These are phyloP conservation scores for Neodiprion pinetum DNA, from an alignment of 1,140 invertebrate genomes.

Conservation along the genomic window DNA sequence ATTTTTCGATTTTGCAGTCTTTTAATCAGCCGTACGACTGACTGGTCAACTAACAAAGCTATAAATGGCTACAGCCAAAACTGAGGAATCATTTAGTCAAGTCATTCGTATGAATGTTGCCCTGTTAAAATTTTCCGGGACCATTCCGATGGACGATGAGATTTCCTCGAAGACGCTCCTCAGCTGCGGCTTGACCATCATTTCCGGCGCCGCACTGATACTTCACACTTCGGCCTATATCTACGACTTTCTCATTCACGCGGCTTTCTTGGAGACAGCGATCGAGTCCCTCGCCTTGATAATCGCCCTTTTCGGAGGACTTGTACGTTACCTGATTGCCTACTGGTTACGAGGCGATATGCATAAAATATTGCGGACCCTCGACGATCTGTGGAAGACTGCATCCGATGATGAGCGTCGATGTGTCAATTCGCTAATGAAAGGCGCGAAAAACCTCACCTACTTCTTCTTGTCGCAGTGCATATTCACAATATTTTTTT, in stretches of 20 bases:
- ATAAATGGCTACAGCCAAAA: background rate
- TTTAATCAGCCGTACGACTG: too few species aligned
- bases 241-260: conserved; percentile 23
- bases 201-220: conserved; percentile 28
- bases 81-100: background rate
- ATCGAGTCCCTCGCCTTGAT: conserved; percentile 34
- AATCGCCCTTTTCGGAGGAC: conserved; percentile 35
- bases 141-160: conserved; percentile 20
- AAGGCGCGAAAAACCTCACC: conserved; percentile 29
- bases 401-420: conserved; percentile 25
- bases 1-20: too few species aligned
- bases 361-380: conserved; percentile 26
- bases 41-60: background rate
- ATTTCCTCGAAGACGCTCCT: conserved; percentile 6
- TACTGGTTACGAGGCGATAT: conserved; percentile 26
- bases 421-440: conserved; percentile 28
- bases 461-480: conserved; percentile 33
- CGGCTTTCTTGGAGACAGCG: conserved; percentile 18
- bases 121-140: conserved; percentile 32
- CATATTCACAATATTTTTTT: conserved; percentile 35
- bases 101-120: conserved; percentile 32
- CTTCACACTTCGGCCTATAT: conserved; percentile 28
- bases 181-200: conserved; percentile 20
- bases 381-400: conserved; percentile 31
- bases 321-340: conserved; percentile 32